Base-by-base conservation (phyloP, 1,140 invertebrate genomes). In the Zaprionus vittiger region DNA sequence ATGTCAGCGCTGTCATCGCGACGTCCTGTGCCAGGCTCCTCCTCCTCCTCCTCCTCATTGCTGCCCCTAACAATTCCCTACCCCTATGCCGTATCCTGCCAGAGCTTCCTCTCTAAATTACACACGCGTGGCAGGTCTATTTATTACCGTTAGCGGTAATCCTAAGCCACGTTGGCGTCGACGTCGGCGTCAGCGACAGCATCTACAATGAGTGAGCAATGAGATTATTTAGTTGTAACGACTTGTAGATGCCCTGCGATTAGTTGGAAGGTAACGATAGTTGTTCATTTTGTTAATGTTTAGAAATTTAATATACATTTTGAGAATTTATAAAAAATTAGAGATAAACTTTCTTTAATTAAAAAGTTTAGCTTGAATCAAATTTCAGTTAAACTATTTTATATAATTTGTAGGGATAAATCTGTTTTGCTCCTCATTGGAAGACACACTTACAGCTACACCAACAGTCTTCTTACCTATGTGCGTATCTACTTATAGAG, bases 91-190 rank as follows among this genome's bases (percentile, higher is more conserved):
- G 2, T 14, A 26, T 55, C 24, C 52, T 15, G 47, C 15, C 31
- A 28, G 66, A 52, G 70, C 14, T 47, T 57, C 71, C 74, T 76
- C 81, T 74, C 79, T 85, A 90, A 90, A 90, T 90, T 90, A 90
- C 81, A 90, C 82, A 90, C 85, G 85, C 85, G 85, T 90, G 85
- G 85, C 85, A 90, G 82, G 85, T 85, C 85, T 90, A 90, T 90
- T 90, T 90, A 90, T 90, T 90, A 90, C 82, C 77, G 85, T 90
- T 90, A 85, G 79, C 79, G 85, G 86, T 90, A 90, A 90, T 90
- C 85, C 85, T 81, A 85, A 89, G 81, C 79, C 81, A 77, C 71
- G 79, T 68, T 47, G 61, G 52, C 74, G 66, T 15, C 78, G 52
- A 31, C 63, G 66, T n/a, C 78, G 52, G 34, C 59, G 26, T 6